Evolutionary conservation across 2,888 invertebrate genomes (phyloP).

Genomic region (Drosophila melanosoma): DNA sequence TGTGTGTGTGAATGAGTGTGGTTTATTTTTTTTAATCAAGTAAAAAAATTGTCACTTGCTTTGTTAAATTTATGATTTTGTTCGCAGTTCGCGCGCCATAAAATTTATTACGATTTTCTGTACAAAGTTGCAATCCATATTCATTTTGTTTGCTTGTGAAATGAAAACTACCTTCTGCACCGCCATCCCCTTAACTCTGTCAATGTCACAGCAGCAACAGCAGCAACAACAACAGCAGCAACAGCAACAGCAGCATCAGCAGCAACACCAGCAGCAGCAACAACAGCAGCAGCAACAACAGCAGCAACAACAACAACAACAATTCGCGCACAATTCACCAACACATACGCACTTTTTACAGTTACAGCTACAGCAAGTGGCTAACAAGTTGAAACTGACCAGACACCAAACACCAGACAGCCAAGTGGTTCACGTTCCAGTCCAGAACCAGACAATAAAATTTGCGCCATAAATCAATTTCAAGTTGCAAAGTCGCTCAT

Average conservation of each 20-base stretch:
- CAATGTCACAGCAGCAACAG: constrained; percentile 61
- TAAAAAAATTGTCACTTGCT: constrained; percentile 49
- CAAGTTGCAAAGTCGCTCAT: constrained; percentile 68
- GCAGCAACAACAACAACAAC: constrained; percentile 6
- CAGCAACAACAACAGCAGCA: constrained; percentile 16
- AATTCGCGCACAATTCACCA: constrained; percentile 69
- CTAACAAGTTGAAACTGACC: constrained; percentile 70
- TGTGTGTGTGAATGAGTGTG: neutral
- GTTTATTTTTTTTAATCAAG: constrained; percentile 13
- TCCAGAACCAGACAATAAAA: constrained; percentile 73
- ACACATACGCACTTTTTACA: constrained; percentile 72
- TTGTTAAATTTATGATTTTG: constrained; percentile 38
- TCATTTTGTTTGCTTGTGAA: constrained; percentile 38
- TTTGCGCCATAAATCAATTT: constrained; percentile 78
- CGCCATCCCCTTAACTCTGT: constrained; percentile 34
- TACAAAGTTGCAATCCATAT: constrained; percentile 49
- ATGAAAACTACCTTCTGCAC: constrained; percentile 15
- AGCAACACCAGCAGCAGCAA: constrained; percentile 2
- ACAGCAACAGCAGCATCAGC: constrained; percentile 21
- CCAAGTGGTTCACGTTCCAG: constrained; percentile 49
- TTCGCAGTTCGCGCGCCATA: constrained; percentile 49
- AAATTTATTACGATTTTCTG: constrained; percentile 46
- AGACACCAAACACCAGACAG: constrained; percentile 40
- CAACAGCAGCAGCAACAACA: neutral
- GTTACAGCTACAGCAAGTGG: constrained; percentile 61